phyloP scores from a whole-genome alignment of 2,797 vertebrate genomes.

The Hafferia zeledoni region DNA sequence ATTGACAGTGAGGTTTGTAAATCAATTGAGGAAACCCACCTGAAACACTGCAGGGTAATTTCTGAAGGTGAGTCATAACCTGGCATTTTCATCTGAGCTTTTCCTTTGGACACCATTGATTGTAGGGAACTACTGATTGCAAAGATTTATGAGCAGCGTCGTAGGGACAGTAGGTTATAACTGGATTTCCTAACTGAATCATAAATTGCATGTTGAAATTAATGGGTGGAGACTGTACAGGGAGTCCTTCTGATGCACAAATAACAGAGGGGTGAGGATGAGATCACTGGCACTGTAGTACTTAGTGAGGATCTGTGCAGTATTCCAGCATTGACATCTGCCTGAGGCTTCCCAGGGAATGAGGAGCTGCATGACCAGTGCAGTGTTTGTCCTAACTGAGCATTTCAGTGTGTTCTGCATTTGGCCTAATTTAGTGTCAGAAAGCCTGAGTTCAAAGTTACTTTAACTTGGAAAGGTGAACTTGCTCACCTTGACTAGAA shows the following conservation, averaged over 20 bases:
- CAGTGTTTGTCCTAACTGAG: neutral
- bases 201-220: neutral
- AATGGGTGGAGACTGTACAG: neutral
- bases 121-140: neutral
- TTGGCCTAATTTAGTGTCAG: neutral
- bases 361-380: neutral
- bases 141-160: neutral
- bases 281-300: neutral
- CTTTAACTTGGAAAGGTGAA: neutral
- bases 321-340: neutral
- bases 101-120: neutral
- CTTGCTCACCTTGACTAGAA: neutral
- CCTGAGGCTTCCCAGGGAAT: neutral
- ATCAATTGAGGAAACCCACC: neutral
- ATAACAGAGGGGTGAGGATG: neutral
- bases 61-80: neutral
- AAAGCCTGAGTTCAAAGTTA: neutral
- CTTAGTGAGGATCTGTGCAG: neutral
- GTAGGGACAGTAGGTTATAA: neutral
- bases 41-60: neutral
- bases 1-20: neutral
- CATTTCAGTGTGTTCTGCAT: neutral
- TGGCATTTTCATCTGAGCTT: neutral
- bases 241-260: neutral
- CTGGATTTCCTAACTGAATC: neutral